These are phyloP conservation scores for Australoheros facetus DNA, from an alignment of 2,797 vertebrate genomes.

Conservation along the genomic window DNA sequence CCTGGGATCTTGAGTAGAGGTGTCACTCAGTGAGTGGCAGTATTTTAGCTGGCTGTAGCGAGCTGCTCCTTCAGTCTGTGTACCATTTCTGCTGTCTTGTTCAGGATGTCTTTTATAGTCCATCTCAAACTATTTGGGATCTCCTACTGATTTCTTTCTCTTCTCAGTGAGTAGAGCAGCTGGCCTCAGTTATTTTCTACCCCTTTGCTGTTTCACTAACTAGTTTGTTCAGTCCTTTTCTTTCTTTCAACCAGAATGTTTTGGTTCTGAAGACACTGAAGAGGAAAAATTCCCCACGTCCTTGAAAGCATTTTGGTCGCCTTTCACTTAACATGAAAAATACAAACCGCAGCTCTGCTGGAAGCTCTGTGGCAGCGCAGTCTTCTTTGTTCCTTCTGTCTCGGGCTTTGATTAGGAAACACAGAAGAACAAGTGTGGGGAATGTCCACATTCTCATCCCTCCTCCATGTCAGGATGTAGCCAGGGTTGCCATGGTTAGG, in stretches of 20 bases:
- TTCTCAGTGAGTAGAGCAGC: slow-evolving; percentile 22
- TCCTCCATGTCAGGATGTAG: slow-evolving; percentile 21
- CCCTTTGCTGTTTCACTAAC: slow-evolving; percentile 17
- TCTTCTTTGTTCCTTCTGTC: slow-evolving; percentile 39
- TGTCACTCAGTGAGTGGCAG: slow-evolving; percentile 40
- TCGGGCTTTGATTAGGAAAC: slow-evolving; percentile 48
- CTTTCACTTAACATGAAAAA: slow-evolving; percentile 63
- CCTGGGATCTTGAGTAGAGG: slow-evolving; percentile 37
- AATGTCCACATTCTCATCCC: slow-evolving; percentile 48
- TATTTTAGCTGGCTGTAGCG: slow-evolving; percentile 11
- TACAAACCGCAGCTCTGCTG: slow-evolving; percentile 48
- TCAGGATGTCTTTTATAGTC: slow-evolving; percentile 4
- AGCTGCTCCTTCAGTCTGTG: slow-evolving; percentile 17
- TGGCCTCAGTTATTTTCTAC: slow-evolving; percentile 30
- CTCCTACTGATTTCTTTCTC: slow-evolving; percentile 43
- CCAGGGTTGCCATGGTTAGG: slow-evolving; percentile 40
- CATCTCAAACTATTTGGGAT: slow-evolving; percentile 24
- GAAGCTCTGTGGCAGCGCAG: slow-evolving; percentile 37
- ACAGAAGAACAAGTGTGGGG: slow-evolving; percentile 49
- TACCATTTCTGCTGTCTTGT: background rate
- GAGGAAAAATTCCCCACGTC: slow-evolving; percentile 57
- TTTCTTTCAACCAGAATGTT: slow-evolving; percentile 53
- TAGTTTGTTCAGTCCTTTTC: slow-evolving; percentile 24
- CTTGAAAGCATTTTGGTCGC: slow-evolving; percentile 43
- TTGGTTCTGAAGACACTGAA: slow-evolving; percentile 48